Evolutionary conservation across 2,113 vertebrate species (phyloP), one percentile per base, ranked within the genome.

Genomic region (Percopsis transmontana): DNA sequence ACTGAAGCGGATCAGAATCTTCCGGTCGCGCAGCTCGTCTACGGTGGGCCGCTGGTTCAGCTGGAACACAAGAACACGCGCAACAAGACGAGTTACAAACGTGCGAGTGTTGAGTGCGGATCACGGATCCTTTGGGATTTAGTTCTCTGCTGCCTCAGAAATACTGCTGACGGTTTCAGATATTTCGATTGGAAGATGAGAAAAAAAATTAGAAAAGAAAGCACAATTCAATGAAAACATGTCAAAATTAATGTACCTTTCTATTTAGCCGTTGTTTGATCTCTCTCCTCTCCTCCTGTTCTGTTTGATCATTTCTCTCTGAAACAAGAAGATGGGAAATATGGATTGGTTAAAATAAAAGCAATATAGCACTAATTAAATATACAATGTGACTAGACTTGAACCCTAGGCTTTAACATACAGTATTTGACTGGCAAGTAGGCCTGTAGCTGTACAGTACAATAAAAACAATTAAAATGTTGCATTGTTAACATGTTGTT

Each of bases 1-100:
- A 21, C 97, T 99, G 92, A 99, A 99, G 62, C 97, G 95, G 78
- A 99, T 99, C 84, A 99, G 93, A 80, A 99, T 99, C 90, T 99
- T 99, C 79, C 96, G 93, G 90, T 99, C 97, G 73, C 97, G 91
- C 24, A 99, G 90, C 79, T 99, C 97, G 53, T 99, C 97, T 1
- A 99, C 97, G 0, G 97, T 99, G 24, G 97, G 97, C 72, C 97
- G 94, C 91, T 98, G 96, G 85, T 98, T 99, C 58, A 99, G 95
- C 97, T 99, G 80, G 51, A 80, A 58, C 24, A 66, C 23, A 53
- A 13, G n/a, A n/a, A n/a, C n/a, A n/a, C n/a, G n/a, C 33, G 9
- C 53, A 38, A 66, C 44, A 3, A 16, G 2, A 21, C 11, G 44
- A 41, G 48, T 3, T 10, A 4, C 39, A 48, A n/a, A 53, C 19